Percentiles rank a stretch among this genome's conserved stretches.
Conservation (phyloP, 2,797 vertebrate species). For the Siniperca undulata region DNA sequence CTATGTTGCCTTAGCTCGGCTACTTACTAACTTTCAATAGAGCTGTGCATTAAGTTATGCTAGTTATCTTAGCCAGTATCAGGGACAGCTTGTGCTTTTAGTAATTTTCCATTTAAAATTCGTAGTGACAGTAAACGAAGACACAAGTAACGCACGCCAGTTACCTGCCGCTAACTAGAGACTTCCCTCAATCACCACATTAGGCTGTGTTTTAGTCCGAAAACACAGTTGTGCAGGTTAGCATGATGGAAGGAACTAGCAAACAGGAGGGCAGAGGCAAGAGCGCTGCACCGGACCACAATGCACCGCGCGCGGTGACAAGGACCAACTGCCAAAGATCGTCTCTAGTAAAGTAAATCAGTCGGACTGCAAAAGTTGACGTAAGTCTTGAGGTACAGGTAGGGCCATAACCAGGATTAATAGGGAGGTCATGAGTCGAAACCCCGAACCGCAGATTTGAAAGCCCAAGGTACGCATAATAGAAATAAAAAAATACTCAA, state of each 20-base stretch:
- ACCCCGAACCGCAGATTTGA: too few relatives aligned
- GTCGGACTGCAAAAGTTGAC: background rate
- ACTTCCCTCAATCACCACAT: background rate
- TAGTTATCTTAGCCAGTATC: slow-evolving; percentile 9
- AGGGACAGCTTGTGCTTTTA: background rate
- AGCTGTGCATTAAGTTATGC: slow-evolving; percentile 39
- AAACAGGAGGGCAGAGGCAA: slow-evolving; percentile 9
- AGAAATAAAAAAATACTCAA: background rate
- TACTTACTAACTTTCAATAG: background rate
- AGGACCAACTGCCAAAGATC: slow-evolving; percentile 58
- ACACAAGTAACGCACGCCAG: background rate
- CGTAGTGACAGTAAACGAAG: background rate
- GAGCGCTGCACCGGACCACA: slow-evolving; percentile 37
- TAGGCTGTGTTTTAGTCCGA: rapidly evolving
- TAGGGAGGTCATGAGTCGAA: too few relatives aligned
- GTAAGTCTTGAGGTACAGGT: too few relatives aligned
- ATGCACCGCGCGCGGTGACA: slow-evolving; percentile 74
- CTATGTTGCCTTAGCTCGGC: background rate
- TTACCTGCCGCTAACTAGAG: background rate
- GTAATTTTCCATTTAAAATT: background rate
- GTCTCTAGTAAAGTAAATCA: background rate
- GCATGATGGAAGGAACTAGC: background rate
- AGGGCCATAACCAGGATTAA: too few relatives aligned
- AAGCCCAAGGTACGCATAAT: background rate
- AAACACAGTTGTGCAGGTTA: background rate